These are phyloP conservation scores for Pterois miles DNA, from an alignment of 2,797 vertebrate species.

Conservation along the genomic window DNA sequence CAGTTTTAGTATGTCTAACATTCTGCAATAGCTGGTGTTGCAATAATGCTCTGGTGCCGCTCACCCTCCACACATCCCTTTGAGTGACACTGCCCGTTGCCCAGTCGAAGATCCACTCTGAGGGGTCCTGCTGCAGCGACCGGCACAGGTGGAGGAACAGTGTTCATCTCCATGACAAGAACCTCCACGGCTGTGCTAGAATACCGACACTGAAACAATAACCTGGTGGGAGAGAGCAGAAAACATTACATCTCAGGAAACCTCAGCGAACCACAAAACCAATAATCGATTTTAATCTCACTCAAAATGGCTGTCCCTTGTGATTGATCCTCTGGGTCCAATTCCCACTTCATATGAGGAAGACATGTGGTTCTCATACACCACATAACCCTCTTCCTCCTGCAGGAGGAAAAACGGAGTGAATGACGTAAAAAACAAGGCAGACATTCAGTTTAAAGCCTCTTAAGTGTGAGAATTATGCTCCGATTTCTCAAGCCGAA, in stretches of 20 bases:
- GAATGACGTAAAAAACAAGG: not conserved
- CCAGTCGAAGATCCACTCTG: slow-evolving; percentile 77
- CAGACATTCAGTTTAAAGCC: not conserved
- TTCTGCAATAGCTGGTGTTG: fast-evolving
- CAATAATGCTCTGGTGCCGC: not conserved
- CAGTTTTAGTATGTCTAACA: not conserved
- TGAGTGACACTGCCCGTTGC: slow-evolving; percentile 73
- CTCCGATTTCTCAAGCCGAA: not conserved
- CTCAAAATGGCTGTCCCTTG: slow-evolving; percentile 83
- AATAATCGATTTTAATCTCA: slow-evolving; percentile 50
- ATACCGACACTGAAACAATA: slow-evolving; percentile 83
- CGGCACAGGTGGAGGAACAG: slow-evolving; percentile 64
- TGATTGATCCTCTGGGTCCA: slow-evolving; percentile 79
- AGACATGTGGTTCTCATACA: slow-evolving; percentile 83
- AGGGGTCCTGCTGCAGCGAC: slow-evolving; percentile 71
- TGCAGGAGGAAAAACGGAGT: slow-evolving; percentile 26
- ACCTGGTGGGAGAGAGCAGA: slow-evolving; percentile 51
- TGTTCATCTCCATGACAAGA: slow-evolving; percentile 73
- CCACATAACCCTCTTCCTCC: slow-evolving; percentile 72
- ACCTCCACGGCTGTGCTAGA: slow-evolving; percentile 63
- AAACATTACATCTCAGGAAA: not conserved
- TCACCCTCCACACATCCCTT: slow-evolving; percentile 80
- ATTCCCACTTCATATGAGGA: slow-evolving; percentile 80
- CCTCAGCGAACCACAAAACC: not conserved
- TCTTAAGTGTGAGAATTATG: not conserved